phyloP scores from a whole-genome alignment of 2,888 invertebrate genomes.

The Drosophila neutralis region DNA sequence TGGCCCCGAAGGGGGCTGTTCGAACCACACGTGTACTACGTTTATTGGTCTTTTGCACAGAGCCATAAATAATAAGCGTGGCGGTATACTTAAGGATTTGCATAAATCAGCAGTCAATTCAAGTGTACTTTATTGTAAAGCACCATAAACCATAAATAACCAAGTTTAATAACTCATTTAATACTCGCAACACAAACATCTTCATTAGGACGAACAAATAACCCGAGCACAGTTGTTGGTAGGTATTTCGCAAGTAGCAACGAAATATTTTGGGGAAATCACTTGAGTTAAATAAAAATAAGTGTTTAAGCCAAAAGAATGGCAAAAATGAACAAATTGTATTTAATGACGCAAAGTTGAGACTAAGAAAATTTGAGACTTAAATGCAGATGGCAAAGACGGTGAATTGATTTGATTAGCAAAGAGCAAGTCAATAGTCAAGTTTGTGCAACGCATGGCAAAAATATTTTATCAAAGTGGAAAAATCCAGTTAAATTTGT shows the following conservation, averaged over 20 bases:
- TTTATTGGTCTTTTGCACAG: constrained; percentile 26
- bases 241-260: neutral
- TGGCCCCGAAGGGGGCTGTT: neutral
- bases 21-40: constrained; percentile 1
- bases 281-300: neutral
- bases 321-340: neutral
- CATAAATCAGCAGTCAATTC: constrained; percentile 4
- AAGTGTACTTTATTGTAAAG: too few relatives aligned
- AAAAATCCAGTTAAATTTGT: neutral
- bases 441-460: neutral
- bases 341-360: too few relatives aligned
- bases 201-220: neutral
- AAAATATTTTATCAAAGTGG: neutral
- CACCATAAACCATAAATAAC: neutral
- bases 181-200: neutral
- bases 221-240: neutral
- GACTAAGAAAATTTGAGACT: too few relatives aligned
- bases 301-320: neutral
- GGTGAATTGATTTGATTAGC: too few relatives aligned
- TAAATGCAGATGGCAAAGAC: too few relatives aligned
- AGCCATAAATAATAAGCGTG: neutral
- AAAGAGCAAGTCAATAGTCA: neutral
- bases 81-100: neutral
- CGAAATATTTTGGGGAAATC: neutral
- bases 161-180: neutral